Conservation (phyloP, 2,113 vertebrate genomes). For the Enhydra lutris region DNA sequence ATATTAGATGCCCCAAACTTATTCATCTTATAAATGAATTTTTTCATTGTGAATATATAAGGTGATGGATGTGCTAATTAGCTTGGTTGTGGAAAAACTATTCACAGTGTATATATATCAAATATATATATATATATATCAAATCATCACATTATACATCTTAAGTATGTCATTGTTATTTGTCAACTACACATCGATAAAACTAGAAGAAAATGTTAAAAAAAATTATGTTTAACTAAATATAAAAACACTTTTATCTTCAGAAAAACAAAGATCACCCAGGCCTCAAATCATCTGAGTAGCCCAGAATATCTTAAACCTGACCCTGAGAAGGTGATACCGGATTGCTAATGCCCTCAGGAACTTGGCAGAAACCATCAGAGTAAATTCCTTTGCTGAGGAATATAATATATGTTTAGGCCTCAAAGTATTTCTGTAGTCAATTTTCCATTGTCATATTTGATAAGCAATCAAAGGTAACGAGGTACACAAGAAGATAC, state of each 20-base stretch:
- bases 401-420: neutral
- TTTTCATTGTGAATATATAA: neutral
- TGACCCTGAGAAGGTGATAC: neutral
- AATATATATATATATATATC: too few relatives aligned
- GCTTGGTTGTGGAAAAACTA: neutral
- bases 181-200: neutral
- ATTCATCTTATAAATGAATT: neutral
- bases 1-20: neutral
- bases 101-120: neutral
- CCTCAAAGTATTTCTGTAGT: neutral
- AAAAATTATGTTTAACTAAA: neutral
- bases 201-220: neutral
- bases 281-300: neutral
- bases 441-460: neutral
- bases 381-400: neutral
- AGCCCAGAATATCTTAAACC: neutral
- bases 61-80: neutral
- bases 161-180: neutral
- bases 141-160: neutral
- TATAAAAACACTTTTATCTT: neutral
- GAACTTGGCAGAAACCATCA: neutral
- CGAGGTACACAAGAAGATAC: neutral
- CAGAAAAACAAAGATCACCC: neutral
- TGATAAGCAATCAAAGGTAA: neutral
- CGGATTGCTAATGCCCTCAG: neutral